Conservation (phyloP, 1,140 invertebrate genomes). For the Lepidurus apus region DNA sequence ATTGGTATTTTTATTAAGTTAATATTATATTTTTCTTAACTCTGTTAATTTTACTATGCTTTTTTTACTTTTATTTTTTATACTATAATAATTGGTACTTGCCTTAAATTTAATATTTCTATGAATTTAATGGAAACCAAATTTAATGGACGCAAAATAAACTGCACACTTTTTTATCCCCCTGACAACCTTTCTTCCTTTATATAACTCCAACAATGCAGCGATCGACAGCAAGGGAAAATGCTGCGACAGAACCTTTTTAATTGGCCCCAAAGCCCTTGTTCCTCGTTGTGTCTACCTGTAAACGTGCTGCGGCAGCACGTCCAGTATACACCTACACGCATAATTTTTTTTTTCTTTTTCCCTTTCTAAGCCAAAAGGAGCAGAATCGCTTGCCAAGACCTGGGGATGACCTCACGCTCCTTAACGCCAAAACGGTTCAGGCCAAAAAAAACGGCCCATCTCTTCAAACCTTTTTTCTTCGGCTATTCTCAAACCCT, state of each 20-base stretch:
- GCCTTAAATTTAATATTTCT: too few species aligned
- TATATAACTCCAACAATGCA: background rate
- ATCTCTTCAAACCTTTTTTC: background rate
- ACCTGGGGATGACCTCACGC: background rate
- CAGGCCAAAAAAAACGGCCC: background rate
- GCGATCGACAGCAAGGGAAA: background rate
- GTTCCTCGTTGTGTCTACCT: slow-evolving; percentile 17
- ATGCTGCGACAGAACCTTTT: background rate
- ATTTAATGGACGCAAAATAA: too few species aligned
- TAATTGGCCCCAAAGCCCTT: slow-evolving; percentile 5
- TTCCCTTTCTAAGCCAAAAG: background rate
- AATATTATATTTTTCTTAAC: too few species aligned
- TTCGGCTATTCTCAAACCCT: background rate
- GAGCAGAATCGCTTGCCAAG: background rate
- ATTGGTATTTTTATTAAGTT: too few species aligned
- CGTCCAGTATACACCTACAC: slow-evolving; percentile 14
- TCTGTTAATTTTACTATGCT: too few species aligned
- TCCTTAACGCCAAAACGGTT: background rate
- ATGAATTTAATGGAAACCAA: too few species aligned
- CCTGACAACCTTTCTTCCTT: background rate
- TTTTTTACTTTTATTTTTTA: too few species aligned
- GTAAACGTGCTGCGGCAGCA: slow-evolving; percentile 8
- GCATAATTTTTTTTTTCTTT: background rate
- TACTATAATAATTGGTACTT: too few species aligned
- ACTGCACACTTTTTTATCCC: too few species aligned